Evolutionary conservation across 2,888 invertebrate genomes (phyloP).

Genomic region (Perizoma flavofasciatum): DNA sequence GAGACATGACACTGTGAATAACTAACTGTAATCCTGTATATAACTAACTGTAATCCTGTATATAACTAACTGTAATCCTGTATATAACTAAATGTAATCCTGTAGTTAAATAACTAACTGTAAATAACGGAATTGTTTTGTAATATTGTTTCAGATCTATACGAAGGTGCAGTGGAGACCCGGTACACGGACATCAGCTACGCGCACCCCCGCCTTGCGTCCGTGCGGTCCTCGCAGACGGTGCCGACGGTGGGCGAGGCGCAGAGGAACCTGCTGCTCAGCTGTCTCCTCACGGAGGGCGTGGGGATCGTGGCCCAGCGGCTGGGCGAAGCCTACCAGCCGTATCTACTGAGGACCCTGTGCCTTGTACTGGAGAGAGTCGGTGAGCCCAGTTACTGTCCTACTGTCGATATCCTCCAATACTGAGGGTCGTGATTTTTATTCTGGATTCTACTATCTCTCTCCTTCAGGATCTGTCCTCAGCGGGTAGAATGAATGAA

Average conservation of each 20-base stretch:
- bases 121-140: too few relatives aligned
- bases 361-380: constrained; percentile 88
- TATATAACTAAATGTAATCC: too few relatives aligned
- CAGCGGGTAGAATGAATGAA: too few relatives aligned
- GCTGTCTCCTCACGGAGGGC: constrained; percentile 88
- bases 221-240: constrained; percentile 37
- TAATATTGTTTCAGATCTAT: constrained; percentile 59
- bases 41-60: too few relatives aligned
- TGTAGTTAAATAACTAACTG: too few relatives aligned
- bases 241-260: constrained; percentile 66
- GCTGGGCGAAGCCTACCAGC: constrained; percentile 80
- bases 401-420: too few relatives aligned
- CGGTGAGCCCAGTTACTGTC: constrained; percentile 68
- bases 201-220: constrained; percentile 37
- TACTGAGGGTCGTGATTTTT: too few relatives aligned
- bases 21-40: too few relatives aligned
- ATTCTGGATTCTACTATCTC: too few relatives aligned
- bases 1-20: too few relatives aligned
- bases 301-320: constrained; percentile 85
- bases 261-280: constrained; percentile 86
- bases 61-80: too few relatives aligned
- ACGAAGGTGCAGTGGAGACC: constrained; percentile 68
- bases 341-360: constrained; percentile 86
- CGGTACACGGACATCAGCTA: constrained; percentile 73
- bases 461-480: too few relatives aligned